Percentiles rank a stretch among this genome's conserved stretches.
Evolutionary conservation across 2,888 invertebrate species (phyloP).

Genomic region (Drosophila incognita): DNA sequence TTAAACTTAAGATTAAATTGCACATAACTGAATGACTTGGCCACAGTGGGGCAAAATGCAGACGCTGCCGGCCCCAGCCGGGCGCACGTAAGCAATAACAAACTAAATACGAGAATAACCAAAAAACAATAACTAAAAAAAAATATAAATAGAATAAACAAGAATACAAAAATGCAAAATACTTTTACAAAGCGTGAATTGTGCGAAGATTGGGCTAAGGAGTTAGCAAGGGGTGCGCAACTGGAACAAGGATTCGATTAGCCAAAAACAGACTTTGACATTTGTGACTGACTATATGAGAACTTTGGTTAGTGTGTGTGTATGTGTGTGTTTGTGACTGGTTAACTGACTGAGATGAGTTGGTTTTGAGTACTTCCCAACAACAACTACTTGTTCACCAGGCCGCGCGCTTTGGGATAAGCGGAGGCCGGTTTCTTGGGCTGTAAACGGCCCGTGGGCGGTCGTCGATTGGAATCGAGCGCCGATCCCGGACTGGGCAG

Average conservation of each 20-base stretch:
- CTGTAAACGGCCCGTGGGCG: constrained; percentile 78
- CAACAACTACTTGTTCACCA: constrained; percentile 83
- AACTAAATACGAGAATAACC: constrained; percentile 31
- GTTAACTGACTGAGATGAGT: constrained; percentile 17
- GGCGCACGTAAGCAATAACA: constrained; percentile 44
- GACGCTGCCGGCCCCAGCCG: constrained; percentile 29
- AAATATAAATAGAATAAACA: constrained; percentile 12
- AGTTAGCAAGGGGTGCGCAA: constrained; percentile 36
- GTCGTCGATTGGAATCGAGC: constrained; percentile 82
- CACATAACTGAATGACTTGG: constrained; percentile 62
- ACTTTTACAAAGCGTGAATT: constrained; percentile 69
- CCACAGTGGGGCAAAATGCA: constrained; percentile 59
- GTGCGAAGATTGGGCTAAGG: constrained; percentile 68
- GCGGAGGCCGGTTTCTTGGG: constrained; percentile 85
- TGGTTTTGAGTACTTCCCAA: constrained; percentile 32
- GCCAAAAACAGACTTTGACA: constrained; percentile 16
- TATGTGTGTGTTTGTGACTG: constrained; percentile 12
- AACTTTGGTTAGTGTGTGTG: constrained; percentile 67
- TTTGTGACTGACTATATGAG: constrained; percentile 68
- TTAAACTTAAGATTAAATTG: constrained; percentile 71
- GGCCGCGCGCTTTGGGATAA: constrained; percentile 85
- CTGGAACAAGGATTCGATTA: constrained; percentile 51
- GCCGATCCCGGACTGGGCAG: constrained; percentile 75
- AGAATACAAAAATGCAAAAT: constrained; percentile 56
- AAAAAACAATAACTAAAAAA: constrained; percentile 28